Conservation (phyloP, 2,888 invertebrate species). For the Therioaphis trifolii region DNA sequence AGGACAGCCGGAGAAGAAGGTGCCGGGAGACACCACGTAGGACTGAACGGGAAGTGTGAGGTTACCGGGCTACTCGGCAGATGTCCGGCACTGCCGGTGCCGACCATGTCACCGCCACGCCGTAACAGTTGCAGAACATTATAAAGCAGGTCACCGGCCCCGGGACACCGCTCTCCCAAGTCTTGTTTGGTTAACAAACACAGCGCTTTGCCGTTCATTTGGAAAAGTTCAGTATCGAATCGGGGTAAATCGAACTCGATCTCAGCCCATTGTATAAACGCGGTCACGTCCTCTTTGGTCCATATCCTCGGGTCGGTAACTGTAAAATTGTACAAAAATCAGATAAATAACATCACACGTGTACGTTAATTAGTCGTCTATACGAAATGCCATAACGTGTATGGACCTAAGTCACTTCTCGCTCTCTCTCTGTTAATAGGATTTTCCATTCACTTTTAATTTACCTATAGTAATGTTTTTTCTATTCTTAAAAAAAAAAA, state of each 20-base stretch:
- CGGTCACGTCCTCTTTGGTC: constrained; percentile 88
- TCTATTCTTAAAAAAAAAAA: too few relatives aligned
- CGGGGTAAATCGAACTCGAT: constrained; percentile 91
- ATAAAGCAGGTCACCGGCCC: constrained; percentile 92
- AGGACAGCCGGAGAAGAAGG: constrained; percentile 82
- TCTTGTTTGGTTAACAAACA: constrained; percentile 90
- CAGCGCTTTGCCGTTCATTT: constrained; percentile 97
- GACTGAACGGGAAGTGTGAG: constrained; percentile 68
- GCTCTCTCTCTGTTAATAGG: too few relatives aligned
- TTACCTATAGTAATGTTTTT: too few relatives aligned
- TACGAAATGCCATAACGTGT: too few relatives aligned
- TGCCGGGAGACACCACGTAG: constrained; percentile 75
- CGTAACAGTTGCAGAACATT: constrained; percentile 91
- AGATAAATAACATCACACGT: too few relatives aligned
- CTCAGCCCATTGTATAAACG: constrained; percentile 91
- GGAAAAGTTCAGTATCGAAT: constrained; percentile 92
- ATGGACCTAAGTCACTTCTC: too few relatives aligned
- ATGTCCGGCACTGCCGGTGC: constrained; percentile 41
- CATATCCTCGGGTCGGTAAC: constrained; percentile 90
- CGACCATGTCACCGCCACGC: constrained; percentile 74
- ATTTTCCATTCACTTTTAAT: too few relatives aligned
- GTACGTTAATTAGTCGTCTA: too few relatives aligned
- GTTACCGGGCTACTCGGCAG: constrained; percentile 67
- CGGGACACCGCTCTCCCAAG: constrained; percentile 90
- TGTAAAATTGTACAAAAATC: constrained; percentile 65